Base-by-base conservation (phyloP, 2,797 vertebrate species). In the Phoeniculus purpureus region DNA sequence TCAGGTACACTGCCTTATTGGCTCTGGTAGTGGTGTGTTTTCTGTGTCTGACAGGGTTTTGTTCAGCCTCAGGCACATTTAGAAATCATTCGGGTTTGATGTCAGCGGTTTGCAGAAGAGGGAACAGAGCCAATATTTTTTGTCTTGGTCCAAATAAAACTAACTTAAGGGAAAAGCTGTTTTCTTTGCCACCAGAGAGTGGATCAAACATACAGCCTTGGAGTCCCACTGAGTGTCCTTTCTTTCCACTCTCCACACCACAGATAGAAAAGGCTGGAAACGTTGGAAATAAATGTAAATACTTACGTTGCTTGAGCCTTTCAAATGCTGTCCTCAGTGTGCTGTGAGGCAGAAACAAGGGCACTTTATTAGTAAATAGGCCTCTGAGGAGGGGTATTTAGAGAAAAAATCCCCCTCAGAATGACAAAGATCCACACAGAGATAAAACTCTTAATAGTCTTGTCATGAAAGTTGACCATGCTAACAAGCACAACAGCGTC, bases 271-370 rank as follows among this genome's bases (percentile, higher is more conserved):
- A 61, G 37, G 37, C 37, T 37, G 37, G 51, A 56, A 52, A 65
- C 58, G n/a, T 61, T 82, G 79, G 79, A 52, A 81, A 27, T 13
- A 58, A 56, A 62, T 25, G 7, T 23, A 51, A 74, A 66, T 85
- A 97, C 99, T 98, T 97, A 99, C 99, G 98, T 94, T 98, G 96
- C 97, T 98, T 99, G 92, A 99, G 98, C 66, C 96, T 98, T 71
- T 99, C 98, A 81, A 99, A 98, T 8, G 98, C 99, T 70, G 97
- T 87, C 96, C 96, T 98, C 96, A 99, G 95, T 50, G 98, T 98
- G 95, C 99, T 99, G 96, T 58, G 60, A 70, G 72, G 61, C 25
- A 78, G 88, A 97, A 89, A 95, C 31, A 88, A 73, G 43, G 9
- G 59, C 17, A 43, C 19, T 87, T 73, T 4, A 16, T 95, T 91